Evolutionary conservation across 1,140 invertebrate species (phyloP), one percentile per base, ranked within the genome.

Genomic region (Halictus rubicundus): DNA sequence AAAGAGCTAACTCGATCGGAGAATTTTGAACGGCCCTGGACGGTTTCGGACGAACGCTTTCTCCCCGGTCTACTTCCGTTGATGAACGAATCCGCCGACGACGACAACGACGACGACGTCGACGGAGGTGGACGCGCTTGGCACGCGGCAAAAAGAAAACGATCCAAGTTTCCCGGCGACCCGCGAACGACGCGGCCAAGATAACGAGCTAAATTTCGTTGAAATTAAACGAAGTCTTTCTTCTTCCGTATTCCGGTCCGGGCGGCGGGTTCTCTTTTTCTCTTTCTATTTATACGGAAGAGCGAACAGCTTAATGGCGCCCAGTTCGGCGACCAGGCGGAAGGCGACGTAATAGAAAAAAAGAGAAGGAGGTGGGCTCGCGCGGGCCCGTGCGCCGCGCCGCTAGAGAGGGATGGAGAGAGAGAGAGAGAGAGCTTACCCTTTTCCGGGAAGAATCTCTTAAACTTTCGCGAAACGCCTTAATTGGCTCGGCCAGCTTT

Each of bases 401-500:
- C 32, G 32, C 32, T 32, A 32, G 3, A 32, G 32, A 32, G 32
- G 5, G 32, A 32, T 32, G 32, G 32, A 32, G 32, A 32, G 32
- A 32, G 32, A 27, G 23, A 42, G 5, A 59, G 23, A 71, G 54
- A 85, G 77, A 82, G 69, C 84, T 78, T 70, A 75, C 69, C 57
- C 74, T 82, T 82, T 69, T 69, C 65, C 66, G 57, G 57, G 21
- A 72, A 81, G 77, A 87, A 87, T 85, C 85, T 85, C 87, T 87
- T 86, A 83, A 88, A 88, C 90, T 90, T 91, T 90, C 89, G 85
- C 88, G 89, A 89, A 91, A 91, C 87, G 86, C 81, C 91, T 92
- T 92, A 92, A 92, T 92, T 91, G 91, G 87, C 90, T 92, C 88
- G 87, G 83, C 87, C 87, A 81, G 89, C 87, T 90, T 91, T 92